Evolutionary conservation across 2,888 invertebrate genomes (phyloP), one percentile per base, ranked within the genome.

Genomic region (Maniola hyperantus): DNA sequence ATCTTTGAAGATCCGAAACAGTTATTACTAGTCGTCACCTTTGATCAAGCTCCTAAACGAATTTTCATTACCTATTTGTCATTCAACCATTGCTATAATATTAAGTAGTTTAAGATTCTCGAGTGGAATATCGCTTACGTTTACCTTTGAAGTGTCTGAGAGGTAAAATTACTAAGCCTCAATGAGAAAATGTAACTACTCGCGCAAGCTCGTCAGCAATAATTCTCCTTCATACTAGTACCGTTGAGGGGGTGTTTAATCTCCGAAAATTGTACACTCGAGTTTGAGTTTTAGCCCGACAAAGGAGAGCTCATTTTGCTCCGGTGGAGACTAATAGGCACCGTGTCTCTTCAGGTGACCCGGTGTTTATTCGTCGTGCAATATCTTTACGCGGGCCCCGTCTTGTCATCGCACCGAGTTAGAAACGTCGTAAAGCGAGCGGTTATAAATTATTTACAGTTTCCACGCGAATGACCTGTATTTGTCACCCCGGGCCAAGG

Each of bases 401-500:
- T 74, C 81, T 82, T 87, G 88, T 90, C 87, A 84, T 82, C 87
- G 78, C 77, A 75, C 78, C 73, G 77, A 75, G 74, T 82, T 79
- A 79, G 77, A 84, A 74, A 83, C 82, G 81, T 81, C 83, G 83
- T 84, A 85, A 84, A 83, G 83, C 79, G 80, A 79, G 79, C 80
- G 82, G 84, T 89, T 88, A 88, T 91, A 91, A 90, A 91, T 91
- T 89, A 91, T 90, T 86, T 85, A 89, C 89, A 82, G 84, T 89
- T 89, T 84, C 82, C 82, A 83, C 84, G 84, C 87, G 80, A 88
- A 87, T 82, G 80, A 77, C 77, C 82, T 81, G 86, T 87, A 89
- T 91, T 91, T 90, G 90, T 92, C 91, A 90, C 87, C 83, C 80
- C 79, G 79, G 83, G 83, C 84, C 83, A 80, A 80, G 87, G 84